These are phyloP conservation scores for Halyomorpha halys DNA, from an alignment of 1,140 invertebrate genomes.

Conservation along the genomic window DNA sequence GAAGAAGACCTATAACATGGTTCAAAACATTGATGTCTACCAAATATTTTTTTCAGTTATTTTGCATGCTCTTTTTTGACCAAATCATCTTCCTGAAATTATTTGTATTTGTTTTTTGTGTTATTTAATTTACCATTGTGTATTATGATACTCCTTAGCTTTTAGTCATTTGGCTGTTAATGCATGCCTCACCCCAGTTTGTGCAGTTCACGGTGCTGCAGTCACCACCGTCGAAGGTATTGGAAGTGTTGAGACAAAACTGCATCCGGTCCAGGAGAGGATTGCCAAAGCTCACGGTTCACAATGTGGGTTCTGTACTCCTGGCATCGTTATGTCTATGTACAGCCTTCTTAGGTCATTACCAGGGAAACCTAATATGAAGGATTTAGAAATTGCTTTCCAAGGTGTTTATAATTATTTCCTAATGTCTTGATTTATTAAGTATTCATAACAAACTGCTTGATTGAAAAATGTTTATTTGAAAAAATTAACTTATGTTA, in stretches of 20 bases:
- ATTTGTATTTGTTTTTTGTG: no score
- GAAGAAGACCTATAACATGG: no score
- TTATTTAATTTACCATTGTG: background rate
- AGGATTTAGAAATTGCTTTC: conserved; percentile 70
- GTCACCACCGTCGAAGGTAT: conserved; percentile 86
- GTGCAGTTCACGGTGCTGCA: conserved; percentile 69
- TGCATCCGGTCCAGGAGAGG: conserved; percentile 77
- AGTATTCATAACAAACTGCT: no score
- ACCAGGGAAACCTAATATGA: conserved; percentile 47
- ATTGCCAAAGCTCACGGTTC: conserved; percentile 79
- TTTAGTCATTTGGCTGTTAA: conserved; percentile 78
- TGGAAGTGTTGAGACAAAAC: conserved; percentile 53
- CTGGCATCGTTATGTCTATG: conserved; percentile 92
- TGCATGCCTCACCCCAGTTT: conserved; percentile 75
- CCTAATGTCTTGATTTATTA: no score
- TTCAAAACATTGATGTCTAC: no score
- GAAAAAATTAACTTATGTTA: no score
- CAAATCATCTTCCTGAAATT: no score
- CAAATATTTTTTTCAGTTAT: no score
- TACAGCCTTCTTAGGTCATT: conserved; percentile 64
- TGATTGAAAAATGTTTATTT: no score
- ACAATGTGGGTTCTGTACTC: conserved; percentile 86
- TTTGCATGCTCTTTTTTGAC: no score
- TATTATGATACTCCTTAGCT: background rate
- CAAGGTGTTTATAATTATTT: conserved; percentile 43